A percentile compares a stretch with the other conserved stretches of the same genome.
These are phyloP conservation scores for Zoanthus sansibaricus DNA, from an alignment of 92 coral and sea anemone species.

Conservation along the genomic window DNA sequence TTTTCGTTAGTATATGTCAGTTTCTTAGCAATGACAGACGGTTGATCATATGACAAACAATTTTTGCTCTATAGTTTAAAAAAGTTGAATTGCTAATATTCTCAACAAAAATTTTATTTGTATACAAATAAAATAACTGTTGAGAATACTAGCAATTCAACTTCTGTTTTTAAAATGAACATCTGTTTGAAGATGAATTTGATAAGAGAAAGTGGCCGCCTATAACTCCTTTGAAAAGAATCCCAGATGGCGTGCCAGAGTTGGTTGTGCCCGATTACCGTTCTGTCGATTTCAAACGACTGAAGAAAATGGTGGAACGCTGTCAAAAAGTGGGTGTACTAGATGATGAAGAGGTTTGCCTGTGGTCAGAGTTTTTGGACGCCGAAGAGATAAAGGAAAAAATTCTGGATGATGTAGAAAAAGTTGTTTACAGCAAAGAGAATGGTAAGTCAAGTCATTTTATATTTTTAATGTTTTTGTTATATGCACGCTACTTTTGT, in stretches of 20 bases:
- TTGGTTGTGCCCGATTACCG: conserved; percentile 56
- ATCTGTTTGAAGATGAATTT: neutral
- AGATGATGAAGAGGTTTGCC: conserved; percentile 21
- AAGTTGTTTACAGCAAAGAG: conserved; percentile 37
- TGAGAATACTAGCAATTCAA: neutral
- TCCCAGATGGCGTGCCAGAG: conserved; percentile 59
- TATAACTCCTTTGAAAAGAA: neutral
- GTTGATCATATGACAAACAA: no score
- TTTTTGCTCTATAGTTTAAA: neutral
- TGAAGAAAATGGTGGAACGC: conserved; percentile 60
- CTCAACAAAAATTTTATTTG: no score
- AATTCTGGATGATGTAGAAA: conserved; percentile 44
- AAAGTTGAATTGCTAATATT: no score
- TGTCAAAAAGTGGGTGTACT: conserved; percentile 59
- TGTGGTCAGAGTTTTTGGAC: conserved; percentile 44
- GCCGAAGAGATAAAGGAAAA: conserved; percentile 22
- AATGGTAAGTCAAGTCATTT: conserved; percentile 11
- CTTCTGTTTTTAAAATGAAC: neutral
- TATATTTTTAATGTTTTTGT: neutral
- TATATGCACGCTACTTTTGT: no score
- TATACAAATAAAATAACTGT: neutral
- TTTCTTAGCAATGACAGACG: neutral
- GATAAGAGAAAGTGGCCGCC: conserved; percentile 29
- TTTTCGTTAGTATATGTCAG: no score
- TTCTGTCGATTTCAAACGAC: conserved; percentile 45